Conservation (phyloP, 2,797 vertebrate genomes). For the Rhynchotus rufescens region DNA sequence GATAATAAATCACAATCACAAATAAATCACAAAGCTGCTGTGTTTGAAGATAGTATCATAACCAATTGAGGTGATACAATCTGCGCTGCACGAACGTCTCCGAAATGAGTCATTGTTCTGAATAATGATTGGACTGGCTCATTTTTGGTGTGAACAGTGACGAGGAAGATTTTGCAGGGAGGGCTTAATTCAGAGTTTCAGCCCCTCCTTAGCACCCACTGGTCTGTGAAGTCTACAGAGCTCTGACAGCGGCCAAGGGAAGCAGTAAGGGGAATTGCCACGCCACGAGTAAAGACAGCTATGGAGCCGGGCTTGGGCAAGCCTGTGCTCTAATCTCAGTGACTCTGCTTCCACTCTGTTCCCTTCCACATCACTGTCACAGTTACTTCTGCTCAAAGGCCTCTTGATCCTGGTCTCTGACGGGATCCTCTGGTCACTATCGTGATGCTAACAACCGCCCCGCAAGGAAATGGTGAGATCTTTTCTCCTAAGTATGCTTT, state of each 20-base stretch:
- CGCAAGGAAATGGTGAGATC: background rate
- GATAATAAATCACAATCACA: constrained; percentile 4
- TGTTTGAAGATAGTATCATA: constrained; percentile 22
- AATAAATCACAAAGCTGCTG: constrained; percentile 1
- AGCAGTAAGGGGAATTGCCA: background rate
- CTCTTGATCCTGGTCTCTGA: background rate
- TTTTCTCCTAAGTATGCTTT: background rate
- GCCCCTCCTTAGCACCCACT: background rate
- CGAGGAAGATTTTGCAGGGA: background rate
- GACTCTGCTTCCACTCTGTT: background rate
- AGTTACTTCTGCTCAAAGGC: background rate
- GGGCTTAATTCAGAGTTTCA: background rate
- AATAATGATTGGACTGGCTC: background rate
- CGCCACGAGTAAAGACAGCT: background rate
- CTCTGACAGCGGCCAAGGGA: background rate
- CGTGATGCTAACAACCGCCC: background rate
- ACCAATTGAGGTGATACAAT: background rate
- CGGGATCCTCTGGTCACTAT: background rate
- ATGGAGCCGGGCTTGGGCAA: background rate
- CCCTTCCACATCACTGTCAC: background rate
- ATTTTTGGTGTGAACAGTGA: background rate
- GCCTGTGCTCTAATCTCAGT: background rate
- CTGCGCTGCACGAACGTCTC: background rate
- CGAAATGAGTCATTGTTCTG: constrained; percentile 22
- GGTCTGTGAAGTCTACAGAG: background rate